Conservation (phyloP, 2,888 invertebrate species). For the Liopterus haemorrhoidalis region DNA sequence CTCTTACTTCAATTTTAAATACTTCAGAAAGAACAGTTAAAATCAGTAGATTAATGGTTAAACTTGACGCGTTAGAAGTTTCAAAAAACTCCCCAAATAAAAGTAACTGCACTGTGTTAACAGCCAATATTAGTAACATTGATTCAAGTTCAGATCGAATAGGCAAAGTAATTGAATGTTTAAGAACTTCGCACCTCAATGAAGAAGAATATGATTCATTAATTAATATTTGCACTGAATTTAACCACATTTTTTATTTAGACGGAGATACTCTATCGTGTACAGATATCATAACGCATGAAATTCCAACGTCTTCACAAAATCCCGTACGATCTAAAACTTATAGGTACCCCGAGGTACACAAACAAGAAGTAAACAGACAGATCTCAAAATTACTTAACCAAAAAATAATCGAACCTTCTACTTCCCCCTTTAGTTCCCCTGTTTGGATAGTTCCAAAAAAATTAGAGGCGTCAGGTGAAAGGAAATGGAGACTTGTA, state of each 20-base stretch:
- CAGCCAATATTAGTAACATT: too few species aligned
- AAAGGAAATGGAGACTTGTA: conserved; percentile 33
- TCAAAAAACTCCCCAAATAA: too few species aligned
- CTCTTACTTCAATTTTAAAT: background rate
- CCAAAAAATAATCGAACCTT: too few species aligned
- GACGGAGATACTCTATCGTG: background rate
- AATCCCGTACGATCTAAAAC: background rate
- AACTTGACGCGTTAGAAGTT: too few species aligned
- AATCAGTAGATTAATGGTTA: too few species aligned
- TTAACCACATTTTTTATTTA: conserved; percentile 1
- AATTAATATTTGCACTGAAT: background rate
- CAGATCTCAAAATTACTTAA: too few species aligned
- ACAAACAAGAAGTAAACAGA: conserved; percentile 24
- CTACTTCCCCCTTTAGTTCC: too few species aligned
- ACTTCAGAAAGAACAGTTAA: background rate
- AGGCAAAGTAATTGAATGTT: background rate
- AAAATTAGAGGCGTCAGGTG: too few species aligned
- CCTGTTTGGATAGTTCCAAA: too few species aligned
- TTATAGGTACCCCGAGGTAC: conserved; percentile 3
- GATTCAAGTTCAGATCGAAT: background rate
- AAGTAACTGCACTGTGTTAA: too few species aligned
- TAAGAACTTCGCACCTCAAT: background rate
- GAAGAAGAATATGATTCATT: background rate
- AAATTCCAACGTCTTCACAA: background rate
- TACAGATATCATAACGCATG: background rate